These are phyloP conservation scores for Salminus brasiliensis DNA, from an alignment of 2,113 vertebrate species.

Conservation along the genomic window DNA sequence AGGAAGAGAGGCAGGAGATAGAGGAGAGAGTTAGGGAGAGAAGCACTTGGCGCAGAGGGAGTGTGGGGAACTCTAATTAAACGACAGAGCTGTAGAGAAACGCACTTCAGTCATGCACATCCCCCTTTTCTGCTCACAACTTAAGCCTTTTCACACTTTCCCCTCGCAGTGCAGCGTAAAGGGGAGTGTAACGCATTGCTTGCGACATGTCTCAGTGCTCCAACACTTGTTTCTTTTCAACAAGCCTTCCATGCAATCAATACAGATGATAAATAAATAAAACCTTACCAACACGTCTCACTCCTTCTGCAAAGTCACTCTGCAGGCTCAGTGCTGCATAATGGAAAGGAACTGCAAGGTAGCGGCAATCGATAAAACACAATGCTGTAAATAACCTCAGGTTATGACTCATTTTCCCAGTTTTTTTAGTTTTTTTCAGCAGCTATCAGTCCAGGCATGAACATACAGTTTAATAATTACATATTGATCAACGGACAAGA, in stretches of 20 bases:
- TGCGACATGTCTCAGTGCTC: neutral
- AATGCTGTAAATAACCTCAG: conserved; percentile 16
- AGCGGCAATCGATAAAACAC: conserved; percentile 24
- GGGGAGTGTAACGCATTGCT: neutral
- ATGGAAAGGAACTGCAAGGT: neutral
- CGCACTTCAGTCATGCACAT: conserved; percentile 14
- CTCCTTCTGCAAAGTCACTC: conserved; percentile 2
- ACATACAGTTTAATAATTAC: conserved; percentile 18
- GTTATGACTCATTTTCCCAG: conserved; percentile 20
- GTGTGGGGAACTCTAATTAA: conserved; percentile 3
- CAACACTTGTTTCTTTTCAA: neutral
- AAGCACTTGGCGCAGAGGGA: neutral
- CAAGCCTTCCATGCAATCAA: neutral
- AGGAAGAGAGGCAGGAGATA: neutral
- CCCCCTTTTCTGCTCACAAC: neutral
- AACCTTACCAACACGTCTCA: neutral
- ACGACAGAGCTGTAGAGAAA: neutral
- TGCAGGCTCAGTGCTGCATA: neutral
- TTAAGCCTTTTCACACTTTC: neutral
- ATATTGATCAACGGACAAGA: neutral
- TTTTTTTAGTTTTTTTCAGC: neutral
- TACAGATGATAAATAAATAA: conserved; percentile 2
- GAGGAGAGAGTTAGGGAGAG: conserved; percentile 46
- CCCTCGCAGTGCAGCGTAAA: neutral
- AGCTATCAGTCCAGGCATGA: neutral